Conservation (phyloP, 2,113 vertebrate genomes). For the Eptesicus fuscus region DNA sequence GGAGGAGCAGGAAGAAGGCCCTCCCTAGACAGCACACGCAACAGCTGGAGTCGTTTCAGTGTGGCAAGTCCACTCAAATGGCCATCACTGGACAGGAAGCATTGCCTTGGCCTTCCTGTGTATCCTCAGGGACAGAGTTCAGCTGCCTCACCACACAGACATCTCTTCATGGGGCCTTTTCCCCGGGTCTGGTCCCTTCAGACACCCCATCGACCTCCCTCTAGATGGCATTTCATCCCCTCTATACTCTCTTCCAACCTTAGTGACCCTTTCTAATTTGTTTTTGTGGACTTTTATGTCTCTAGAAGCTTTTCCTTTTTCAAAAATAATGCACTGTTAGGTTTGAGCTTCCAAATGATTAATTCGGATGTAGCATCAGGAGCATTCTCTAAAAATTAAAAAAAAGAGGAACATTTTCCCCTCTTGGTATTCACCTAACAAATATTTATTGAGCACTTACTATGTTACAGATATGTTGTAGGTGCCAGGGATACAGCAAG, state of each 20-base stretch:
- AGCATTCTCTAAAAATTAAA: not conserved
- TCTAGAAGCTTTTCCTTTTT: not conserved
- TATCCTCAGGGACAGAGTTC: not conserved
- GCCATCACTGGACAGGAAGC: not conserved
- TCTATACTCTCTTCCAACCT: not conserved
- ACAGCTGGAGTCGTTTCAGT: not conserved
- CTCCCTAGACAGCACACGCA: not conserved
- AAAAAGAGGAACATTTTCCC: not conserved
- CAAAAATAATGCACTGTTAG: not conserved
- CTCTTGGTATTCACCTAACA: not conserved
- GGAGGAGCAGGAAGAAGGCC: not conserved
- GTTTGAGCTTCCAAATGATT: not conserved
- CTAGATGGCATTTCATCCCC: not conserved
- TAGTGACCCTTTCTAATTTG: not conserved
- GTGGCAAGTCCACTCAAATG: not conserved
- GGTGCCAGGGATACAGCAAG: not conserved
- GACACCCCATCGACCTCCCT: not conserved
- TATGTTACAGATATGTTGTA: not conserved
- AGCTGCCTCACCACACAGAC: too few relatives aligned
- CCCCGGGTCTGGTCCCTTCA: not conserved
- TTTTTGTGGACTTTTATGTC: not conserved
- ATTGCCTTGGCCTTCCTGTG: not conserved
- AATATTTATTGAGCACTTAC: not conserved
- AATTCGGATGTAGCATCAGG: not conserved
- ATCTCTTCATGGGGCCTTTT: not conserved